Evolutionary conservation across 2,113 vertebrate genomes (phyloP), one percentile per base, ranked within the genome.

Genomic region (Cervus canadensis): DNA sequence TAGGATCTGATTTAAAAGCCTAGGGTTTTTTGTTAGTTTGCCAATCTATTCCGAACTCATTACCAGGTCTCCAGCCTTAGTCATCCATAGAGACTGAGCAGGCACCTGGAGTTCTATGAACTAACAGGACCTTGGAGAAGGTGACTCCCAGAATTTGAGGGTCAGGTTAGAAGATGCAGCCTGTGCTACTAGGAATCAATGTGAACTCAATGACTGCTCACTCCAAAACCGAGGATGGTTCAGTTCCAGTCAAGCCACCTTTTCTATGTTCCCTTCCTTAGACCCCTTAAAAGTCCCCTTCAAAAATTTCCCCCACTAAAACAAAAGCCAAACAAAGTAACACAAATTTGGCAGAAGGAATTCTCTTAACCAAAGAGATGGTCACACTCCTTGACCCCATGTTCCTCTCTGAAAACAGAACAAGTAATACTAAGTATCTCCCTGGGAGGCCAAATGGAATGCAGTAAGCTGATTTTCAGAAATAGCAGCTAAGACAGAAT

Each of bases 381-480:
- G 40, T 74, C 64, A 84, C 40, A 92, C 25, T 90, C 57, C 21
- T 93, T 86, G 83, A 91, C 11, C 25, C 25, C 10, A n/a, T 43
- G 74, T 87, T 87, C 45, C 43, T 62, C 83, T 84, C 52, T 88
- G 64, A 94, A 92, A 94, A 81, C 36, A 78, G 59, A 96, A n/a
- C 54, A 88, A 48, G 26, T 28, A 91, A 78, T 40, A 25, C 7
- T 81, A 89, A 89, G 15, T 11, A 43, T 82, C 54, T 96, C 67
- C 50, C 78, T 67, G 60, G 76, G 50, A 93, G 40, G 60, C 16
- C 40, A 4, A 17, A 71, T 59, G 60, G 87, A 91, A 93, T 81
- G 56, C 30, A 56, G 25, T 78, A 91, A 62, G 23, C 84, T 96
- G 87, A 83, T 92, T 87, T 88, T 86, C 59, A 96, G n/a, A 96